A percentile compares a stretch with the other conserved stretches of the same genome.
Conservation (phyloP, 2,113 vertebrate genomes). For the Sarotherodon lohbergeri region DNA sequence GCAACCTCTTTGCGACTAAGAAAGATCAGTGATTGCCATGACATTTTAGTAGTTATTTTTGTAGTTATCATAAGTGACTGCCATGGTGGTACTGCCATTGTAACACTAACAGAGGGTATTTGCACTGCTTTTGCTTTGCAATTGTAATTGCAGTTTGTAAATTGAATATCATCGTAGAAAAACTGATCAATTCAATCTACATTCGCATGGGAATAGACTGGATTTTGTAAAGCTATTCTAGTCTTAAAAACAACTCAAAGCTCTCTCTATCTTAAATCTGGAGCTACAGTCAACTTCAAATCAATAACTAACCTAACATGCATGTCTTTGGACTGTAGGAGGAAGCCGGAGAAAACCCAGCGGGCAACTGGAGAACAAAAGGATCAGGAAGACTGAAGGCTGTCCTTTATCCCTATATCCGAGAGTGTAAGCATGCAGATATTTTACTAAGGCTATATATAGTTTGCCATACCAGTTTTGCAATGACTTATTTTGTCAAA, state of each 20-base stretch:
- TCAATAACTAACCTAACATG: not conserved
- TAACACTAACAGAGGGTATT: not conserved
- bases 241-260: not conserved
- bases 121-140: not conserved
- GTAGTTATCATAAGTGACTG: too few species aligned
- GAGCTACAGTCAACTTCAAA: not conserved
- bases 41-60: not conserved
- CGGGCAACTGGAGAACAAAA: not conserved
- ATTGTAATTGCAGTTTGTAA: not conserved
- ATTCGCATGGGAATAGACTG: not conserved
- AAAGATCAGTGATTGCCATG: not conserved
- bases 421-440: not conserved
- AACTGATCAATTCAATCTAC: not conserved
- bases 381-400: not conserved
- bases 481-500: not conserved
- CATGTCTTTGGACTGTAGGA: not conserved
- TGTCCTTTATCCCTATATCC: not conserved
- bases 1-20: not conserved
- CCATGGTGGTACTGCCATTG: not conserved
- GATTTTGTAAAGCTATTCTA: not conserved
- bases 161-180: not conserved
- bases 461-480: not conserved
- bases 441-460: not conserved
- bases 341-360: not conserved
- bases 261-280: not conserved